These are phyloP conservation scores for Pygoscelis adeliae DNA, from an alignment of 2,113 vertebrate genomes.

Conservation along the genomic window DNA sequence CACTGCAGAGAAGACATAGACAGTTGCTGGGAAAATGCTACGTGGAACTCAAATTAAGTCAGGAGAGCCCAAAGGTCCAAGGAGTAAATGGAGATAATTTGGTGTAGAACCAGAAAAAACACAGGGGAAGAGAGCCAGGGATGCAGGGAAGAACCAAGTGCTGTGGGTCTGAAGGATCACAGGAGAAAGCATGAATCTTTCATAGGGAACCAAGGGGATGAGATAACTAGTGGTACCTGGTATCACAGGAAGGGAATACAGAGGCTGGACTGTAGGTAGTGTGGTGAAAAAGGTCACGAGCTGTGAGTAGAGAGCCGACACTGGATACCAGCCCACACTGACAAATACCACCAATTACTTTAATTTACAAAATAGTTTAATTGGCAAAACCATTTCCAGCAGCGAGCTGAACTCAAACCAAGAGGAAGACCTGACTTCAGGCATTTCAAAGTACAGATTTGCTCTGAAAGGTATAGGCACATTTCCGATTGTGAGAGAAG, in stretches of 20 bases:
- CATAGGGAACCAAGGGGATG: neutral
- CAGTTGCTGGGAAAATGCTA: neutral
- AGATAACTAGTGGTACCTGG: neutral
- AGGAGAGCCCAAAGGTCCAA: neutral
- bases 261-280: neutral
- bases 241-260: neutral
- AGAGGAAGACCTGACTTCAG: neutral
- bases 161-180: neutral
- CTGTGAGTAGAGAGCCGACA: neutral
- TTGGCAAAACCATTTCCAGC: neutral
- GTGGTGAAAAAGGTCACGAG: neutral
- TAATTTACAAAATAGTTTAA: neutral
- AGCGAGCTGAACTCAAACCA: neutral
- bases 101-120: neutral
- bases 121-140: rapidly evolving
- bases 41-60: neutral
- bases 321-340: neutral
- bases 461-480: neutral
- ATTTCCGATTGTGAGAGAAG: neutral
- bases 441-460: neutral
- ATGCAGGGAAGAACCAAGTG: neutral
- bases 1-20: neutral
- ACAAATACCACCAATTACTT: neutral
- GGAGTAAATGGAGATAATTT: neutral
- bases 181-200: neutral